A percentile compares a stretch with the other conserved stretches of the same genome.
Conservation (phyloP, 2,113 vertebrate genomes). For the Ctenodactylus gundi region DNA sequence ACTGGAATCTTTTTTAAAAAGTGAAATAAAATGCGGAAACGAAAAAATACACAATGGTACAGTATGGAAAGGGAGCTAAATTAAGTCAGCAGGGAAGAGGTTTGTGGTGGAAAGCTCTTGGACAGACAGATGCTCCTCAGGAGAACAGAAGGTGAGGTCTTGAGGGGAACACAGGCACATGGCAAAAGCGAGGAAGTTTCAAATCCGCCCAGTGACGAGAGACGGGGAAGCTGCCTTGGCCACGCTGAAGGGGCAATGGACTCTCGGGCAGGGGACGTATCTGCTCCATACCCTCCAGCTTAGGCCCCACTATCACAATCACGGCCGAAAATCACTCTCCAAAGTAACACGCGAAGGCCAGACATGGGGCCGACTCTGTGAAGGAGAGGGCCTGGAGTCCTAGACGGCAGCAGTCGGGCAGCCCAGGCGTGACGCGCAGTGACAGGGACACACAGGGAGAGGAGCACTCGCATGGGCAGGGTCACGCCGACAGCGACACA, state of each 20-base stretch:
- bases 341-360: slow-evolving; percentile 47
- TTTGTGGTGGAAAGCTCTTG: slow-evolving; percentile 32
- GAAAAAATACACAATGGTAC: slow-evolving; percentile 36
- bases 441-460: slow-evolving; percentile 33
- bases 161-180: slow-evolving; percentile 21
- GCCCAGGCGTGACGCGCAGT: slow-evolving; percentile 45
- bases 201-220: slow-evolving; percentile 4
- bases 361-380: background rate
- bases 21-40: slow-evolving; percentile 18
- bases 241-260: background rate
- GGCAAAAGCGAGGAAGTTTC: slow-evolving; percentile 58
- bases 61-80: slow-evolving; percentile 40
- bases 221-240: background rate
- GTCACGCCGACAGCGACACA: slow-evolving; percentile 49
- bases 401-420: background rate
- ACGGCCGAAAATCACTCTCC: slow-evolving; percentile 49
- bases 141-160: slow-evolving; percentile 3
- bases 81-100: slow-evolving; percentile 28
- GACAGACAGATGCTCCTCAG: slow-evolving; percentile 18
- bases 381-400: slow-evolving; percentile 24
- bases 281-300: background rate
- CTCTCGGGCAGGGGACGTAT: background rate
- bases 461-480: slow-evolving; percentile 14
- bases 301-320: slow-evolving; percentile 10
- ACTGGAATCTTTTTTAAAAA: background rate